phyloP scores from a whole-genome alignment of 2,113 vertebrate species.

The Sminthopsis crassicaudata region DNA sequence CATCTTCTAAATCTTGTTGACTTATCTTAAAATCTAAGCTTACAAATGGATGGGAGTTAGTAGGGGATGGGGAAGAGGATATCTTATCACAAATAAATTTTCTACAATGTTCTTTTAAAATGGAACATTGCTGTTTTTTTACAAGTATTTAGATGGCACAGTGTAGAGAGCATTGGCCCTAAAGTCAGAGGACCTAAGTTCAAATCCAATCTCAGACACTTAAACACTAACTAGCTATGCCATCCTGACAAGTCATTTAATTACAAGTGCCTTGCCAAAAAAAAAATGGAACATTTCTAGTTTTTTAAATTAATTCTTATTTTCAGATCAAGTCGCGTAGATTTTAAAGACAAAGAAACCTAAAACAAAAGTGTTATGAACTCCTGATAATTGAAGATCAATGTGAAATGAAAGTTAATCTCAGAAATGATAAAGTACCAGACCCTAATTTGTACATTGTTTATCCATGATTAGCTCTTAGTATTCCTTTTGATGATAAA shows the following conservation, averaged over 20 bases:
- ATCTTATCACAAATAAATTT: neutral
- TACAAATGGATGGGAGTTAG: neutral
- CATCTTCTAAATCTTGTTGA: constrained; percentile 14
- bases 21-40: constrained; percentile 34
- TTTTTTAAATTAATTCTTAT: neutral
- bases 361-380: neutral
- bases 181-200: too few species aligned
- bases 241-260: too few species aligned
- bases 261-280: too few species aligned
- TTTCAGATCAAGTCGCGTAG: neutral
- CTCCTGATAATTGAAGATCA: neutral
- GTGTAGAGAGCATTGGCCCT: too few species aligned
- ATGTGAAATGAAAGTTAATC: neutral
- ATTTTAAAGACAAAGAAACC: neutral
- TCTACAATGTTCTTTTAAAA: neutral
- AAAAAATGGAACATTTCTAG: neutral
- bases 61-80: neutral
- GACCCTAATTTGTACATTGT: neutral
- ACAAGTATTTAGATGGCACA: too few species aligned
- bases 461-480: neutral
- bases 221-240: too few species aligned
- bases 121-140: too few species aligned
- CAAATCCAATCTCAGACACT: too few species aligned
- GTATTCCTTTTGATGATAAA: neutral
- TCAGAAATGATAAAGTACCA: neutral